phyloP scores from a whole-genome alignment of 2,113 vertebrate genomes.

The Oceanodroma tethys region DNA sequence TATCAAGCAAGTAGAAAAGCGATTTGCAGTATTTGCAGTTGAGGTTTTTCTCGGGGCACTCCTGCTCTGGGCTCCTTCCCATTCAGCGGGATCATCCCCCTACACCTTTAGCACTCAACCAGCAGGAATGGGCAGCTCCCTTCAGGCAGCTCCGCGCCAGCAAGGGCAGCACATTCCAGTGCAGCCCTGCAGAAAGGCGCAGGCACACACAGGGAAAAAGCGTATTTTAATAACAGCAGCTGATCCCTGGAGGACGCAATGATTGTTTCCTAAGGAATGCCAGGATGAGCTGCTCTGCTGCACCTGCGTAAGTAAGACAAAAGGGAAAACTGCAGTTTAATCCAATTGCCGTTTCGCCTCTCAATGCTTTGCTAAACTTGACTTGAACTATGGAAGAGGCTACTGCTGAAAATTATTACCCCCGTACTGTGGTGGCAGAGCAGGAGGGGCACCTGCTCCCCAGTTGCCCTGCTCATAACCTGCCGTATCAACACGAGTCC shows the following conservation, averaged over 20 bases:
- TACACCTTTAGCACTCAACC: slow-evolving; percentile 70
- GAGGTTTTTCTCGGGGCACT: slow-evolving; percentile 77
- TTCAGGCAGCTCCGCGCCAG: slow-evolving; percentile 65
- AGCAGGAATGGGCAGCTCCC: slow-evolving; percentile 71
- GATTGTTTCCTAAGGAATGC: neutral
- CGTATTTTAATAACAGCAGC: neutral
- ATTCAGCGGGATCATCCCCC: slow-evolving; percentile 26
- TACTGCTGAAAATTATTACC: neutral
- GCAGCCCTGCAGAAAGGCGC: rapidly evolving
- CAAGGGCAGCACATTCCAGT: neutral
- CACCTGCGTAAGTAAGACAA: neutral
- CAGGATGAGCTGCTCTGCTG: neutral
- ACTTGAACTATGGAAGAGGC: neutral
- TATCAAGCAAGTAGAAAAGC: slow-evolving; percentile 70
- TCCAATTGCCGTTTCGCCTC: neutral
- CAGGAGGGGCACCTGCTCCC: neutral
- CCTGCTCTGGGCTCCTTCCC: neutral
- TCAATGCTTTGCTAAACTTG: rapidly evolving
- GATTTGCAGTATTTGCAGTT: slow-evolving; percentile 78
- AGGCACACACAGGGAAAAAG: neutral
- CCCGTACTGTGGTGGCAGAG: rapidly evolving
- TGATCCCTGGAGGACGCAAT: neutral
- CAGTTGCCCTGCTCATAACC: neutral
- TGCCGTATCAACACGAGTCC: neutral
- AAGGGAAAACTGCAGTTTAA: neutral